Conservation (phyloP, 2,113 vertebrate species). For the Ursus arctos region DNA sequence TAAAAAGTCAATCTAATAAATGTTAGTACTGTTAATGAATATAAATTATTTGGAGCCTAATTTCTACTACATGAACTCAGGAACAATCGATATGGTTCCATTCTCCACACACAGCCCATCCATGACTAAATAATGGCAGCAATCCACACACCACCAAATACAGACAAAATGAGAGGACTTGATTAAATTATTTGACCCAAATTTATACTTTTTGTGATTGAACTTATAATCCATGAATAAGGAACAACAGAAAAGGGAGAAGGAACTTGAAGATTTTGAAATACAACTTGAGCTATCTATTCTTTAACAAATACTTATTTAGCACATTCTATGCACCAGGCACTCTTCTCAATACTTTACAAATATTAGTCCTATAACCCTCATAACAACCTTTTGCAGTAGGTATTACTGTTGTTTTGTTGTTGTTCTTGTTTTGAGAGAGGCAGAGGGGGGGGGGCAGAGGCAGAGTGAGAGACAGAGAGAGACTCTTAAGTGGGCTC, state of each 20-base stretch:
- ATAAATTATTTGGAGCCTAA: not conserved
- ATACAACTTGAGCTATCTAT: not conserved
- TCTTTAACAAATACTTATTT: constrained; percentile 1
- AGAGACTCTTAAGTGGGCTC: not conserved
- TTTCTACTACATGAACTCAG: not conserved
- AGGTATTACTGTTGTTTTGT: not conserved
- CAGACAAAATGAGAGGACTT: not conserved
- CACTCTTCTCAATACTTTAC: not conserved
- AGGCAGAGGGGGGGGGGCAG: not conserved
- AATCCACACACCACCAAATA: not conserved
- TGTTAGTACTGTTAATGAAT: not conserved
- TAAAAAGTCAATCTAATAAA: not conserved
- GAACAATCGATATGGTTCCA: no score
- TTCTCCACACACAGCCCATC: not conserved
- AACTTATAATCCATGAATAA: not conserved
- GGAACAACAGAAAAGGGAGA: not conserved
- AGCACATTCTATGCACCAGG: not conserved
- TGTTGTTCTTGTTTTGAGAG: not conserved
- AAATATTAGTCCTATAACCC: not conserved
- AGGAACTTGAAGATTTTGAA: not conserved
- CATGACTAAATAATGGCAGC: not conserved
- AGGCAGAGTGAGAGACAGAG: not conserved
- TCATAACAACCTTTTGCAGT: not conserved
- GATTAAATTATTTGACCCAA: not conserved
- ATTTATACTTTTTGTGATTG: not conserved